A percentile compares a stretch with the other conserved stretches of the same genome.
Evolutionary conservation across 1,140 invertebrate species (phyloP).

Genomic region (Cheumatopsyche charites): DNA sequence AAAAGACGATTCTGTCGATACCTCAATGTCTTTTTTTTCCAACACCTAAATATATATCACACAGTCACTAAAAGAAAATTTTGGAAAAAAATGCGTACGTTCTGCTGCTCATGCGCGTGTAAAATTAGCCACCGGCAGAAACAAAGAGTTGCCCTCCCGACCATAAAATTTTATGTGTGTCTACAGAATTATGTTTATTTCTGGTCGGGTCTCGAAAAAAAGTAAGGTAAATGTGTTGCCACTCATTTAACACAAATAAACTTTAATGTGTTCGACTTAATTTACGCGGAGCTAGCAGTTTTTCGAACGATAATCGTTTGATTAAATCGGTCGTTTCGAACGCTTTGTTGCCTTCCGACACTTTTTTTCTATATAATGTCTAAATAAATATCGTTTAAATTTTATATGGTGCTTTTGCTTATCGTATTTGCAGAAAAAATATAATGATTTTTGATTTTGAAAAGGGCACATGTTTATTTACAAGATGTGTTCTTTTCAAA

Average conservation of each 20-base stretch:
- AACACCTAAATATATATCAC: not conserved
- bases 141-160: slow-evolving; percentile 36
- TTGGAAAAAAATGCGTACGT: not conserved
- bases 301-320: slow-evolving; percentile 15
- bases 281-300: slow-evolving; percentile 17
- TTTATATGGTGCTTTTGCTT: no score
- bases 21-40: no score
- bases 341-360: not conserved
- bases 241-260: slow-evolving; percentile 29
- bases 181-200: slow-evolving; percentile 47
- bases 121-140: slow-evolving; percentile 31
- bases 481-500: no score
- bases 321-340: slow-evolving; percentile 8
- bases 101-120: not conserved
- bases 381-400: no score
- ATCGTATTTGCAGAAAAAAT: no score
- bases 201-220: slow-evolving; percentile 29
- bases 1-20: slow-evolving; percentile 29
- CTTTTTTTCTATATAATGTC: not conserved
- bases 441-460: no score
- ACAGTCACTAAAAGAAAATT: not conserved
- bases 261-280: slow-evolving; percentile 23
- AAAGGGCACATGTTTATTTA: no score
- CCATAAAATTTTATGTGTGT: slow-evolving; percentile 48
- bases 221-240: slow-evolving; percentile 31